Base-by-base conservation (phyloP, 2,888 invertebrate species). In the Tenthredo amoena region DNA sequence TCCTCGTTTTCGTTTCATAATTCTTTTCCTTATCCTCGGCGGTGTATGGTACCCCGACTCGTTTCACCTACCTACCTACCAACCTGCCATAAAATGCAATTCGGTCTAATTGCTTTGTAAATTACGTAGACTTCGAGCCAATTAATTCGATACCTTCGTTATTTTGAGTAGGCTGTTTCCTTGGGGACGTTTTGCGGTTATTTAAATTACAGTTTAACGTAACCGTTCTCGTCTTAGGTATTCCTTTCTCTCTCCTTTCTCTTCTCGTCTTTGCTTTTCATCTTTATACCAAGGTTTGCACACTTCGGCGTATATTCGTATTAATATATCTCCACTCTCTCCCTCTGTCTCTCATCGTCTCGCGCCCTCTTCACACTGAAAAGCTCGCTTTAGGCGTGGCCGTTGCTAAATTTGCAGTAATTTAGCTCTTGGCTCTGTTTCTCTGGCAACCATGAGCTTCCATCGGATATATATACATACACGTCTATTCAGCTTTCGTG, bases 141-240 rank as follows among this genome's bases (percentile, higher is more conserved):
- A 81, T 81, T 62, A 81, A 58, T 81, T 34, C 68, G 77, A 77
- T 77, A 55, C 77, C 37, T 62, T 81, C 81, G 62, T 40, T 62
- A 40, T 62, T 81, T 62, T 40, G 58, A 55, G 31, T 77, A 31
- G 55, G n/a, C 50, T 77, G 77, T 81, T 40, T 26, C 81, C 40
- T 40, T 50, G 40, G 85, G 86, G 72, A 86, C 87, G 86, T 86
- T 86, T 85, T 84, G 86, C 86, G 88, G 87, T 89, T 90, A 90
- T 91, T 91, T 88, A 90, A 90, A 89, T 88, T 87, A 90, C 89
- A 88, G 89, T 89, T 91, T 89, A 90, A 89, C 89, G 88, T 88
- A 88, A 90, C 88, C 89, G 86, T 88, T 87, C 88, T 85, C 87
- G 87, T 86, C 88, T 89, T 88, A 47, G 15, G 12, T 15, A 87